These are phyloP conservation scores for Mycetomoellerius zeteki DNA, from an alignment of 1,140 invertebrate species.

Conservation along the genomic window DNA sequence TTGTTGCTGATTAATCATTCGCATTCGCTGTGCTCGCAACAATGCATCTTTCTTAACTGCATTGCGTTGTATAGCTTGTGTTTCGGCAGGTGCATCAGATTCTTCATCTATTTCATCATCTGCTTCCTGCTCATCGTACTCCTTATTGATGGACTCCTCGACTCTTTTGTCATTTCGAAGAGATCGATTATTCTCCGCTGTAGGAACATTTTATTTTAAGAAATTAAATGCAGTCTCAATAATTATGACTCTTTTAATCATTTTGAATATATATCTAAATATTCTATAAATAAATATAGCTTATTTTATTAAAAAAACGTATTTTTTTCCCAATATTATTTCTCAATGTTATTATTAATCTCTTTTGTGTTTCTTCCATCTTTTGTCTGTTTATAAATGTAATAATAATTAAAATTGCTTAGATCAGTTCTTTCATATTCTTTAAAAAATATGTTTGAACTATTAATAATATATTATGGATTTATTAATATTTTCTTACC, in stretches of 20 bases:
- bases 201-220: conserved; percentile 36
- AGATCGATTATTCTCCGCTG: conserved; percentile 66
- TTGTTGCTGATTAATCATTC: conserved; percentile 45
- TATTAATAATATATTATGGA: no score
- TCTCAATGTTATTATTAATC: neutral
- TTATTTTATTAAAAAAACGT: neutral
- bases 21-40: conserved; percentile 48
- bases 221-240: neutral
- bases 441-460: neutral
- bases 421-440: neutral
- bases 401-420: conserved; percentile 25
- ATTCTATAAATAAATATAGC: neutral
- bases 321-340: neutral
- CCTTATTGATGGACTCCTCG: conserved; percentile 66
- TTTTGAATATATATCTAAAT: neutral
- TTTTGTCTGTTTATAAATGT: neutral
- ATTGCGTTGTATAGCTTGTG: conserved; percentile 15
- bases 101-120: conserved; percentile 78
- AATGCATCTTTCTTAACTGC: conserved; percentile 53
- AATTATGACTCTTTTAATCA: neutral
- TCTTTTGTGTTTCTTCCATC: neutral
- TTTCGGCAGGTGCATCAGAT: conserved; percentile 58
- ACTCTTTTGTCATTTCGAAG: conserved; percentile 29
- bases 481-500: neutral
- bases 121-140: conserved; percentile 75